A percentile compares a stretch with the other conserved stretches of the same genome.
phyloP scores from a whole-genome alignment of 2,888 invertebrate species.

The Autographa gamma region DNA sequence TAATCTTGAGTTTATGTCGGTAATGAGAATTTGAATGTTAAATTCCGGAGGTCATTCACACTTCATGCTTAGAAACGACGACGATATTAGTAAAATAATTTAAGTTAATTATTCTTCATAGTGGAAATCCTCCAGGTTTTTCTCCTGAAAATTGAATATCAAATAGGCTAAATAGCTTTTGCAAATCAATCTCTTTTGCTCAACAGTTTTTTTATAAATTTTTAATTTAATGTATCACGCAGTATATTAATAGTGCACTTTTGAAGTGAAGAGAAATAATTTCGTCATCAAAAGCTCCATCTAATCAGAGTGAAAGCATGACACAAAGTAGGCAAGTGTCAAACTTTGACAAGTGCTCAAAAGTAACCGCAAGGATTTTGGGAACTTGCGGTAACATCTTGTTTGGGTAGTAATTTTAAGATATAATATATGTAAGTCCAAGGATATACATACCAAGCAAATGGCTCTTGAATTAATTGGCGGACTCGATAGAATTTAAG shows the following conservation, averaged over 20 bases:
- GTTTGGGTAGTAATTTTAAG: constrained; percentile 31
- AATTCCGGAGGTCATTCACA: not conserved
- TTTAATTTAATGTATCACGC: not conserved
- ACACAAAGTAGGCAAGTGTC: constrained; percentile 54
- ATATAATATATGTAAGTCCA: not conserved
- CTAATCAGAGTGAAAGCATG: constrained; percentile 47
- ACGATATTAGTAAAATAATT: not conserved
- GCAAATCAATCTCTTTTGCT: too few species aligned
- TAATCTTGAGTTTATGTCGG: not conserved
- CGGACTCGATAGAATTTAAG: too few species aligned
- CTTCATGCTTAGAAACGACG: not conserved
- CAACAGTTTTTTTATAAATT: too few species aligned
- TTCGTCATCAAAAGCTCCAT: constrained; percentile 47
- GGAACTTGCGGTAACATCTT: constrained; percentile 20
- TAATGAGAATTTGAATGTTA: not conserved
- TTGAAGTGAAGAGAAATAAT: constrained; percentile 43
- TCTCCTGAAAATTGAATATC: too few species aligned
- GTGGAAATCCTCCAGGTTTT: too few species aligned
- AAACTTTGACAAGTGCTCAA: constrained; percentile 59
- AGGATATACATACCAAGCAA: not conserved
- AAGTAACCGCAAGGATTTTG: constrained; percentile 31
- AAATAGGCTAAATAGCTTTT: too few species aligned
- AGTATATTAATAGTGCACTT: constrained; percentile 35
- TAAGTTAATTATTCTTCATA: too few species aligned
- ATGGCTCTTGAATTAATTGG: too few species aligned